Evolutionary conservation across 2,797 vertebrate genomes (phyloP).

Genomic region (Anas georgica): DNA sequence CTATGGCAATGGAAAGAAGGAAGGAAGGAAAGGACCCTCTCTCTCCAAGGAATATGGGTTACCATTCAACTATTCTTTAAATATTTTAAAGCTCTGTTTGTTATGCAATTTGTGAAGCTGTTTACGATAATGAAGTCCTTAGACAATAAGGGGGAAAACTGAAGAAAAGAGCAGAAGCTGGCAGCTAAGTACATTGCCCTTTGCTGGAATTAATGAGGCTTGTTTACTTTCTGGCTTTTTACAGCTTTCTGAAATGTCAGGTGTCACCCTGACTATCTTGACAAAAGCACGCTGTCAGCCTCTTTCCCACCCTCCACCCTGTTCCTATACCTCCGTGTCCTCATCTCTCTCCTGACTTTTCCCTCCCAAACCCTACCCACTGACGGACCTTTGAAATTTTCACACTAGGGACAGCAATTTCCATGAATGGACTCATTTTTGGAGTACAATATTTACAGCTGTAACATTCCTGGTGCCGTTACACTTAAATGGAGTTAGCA

Average conservation of each 20-base stretch:
- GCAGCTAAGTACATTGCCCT: constrained; percentile 26
- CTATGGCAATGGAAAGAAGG: not conserved
- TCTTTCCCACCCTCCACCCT: not conserved
- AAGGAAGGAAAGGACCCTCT: not conserved
- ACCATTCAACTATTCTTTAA: not conserved
- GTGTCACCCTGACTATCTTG: not conserved
- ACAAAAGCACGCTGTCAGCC: not conserved
- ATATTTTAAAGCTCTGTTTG: constrained; percentile 47
- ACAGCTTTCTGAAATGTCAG: constrained; percentile 66
- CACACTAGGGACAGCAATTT: fast-evolving
- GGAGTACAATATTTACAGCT: not conserved
- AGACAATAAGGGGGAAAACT: not conserved
- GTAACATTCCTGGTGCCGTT: not conserved
- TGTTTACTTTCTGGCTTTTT: constrained; percentile 15
- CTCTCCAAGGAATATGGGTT: not conserved
- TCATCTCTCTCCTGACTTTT: not conserved
- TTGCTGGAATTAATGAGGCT: constrained; percentile 57
- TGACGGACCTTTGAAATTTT: not conserved
- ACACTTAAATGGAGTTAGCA: not conserved
- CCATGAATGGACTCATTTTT: not conserved
- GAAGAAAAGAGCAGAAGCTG: constrained; percentile 20
- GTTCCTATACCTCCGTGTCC: not conserved
- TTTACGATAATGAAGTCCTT: constrained; percentile 23
- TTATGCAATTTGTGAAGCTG: constrained; percentile 32
- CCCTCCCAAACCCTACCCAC: not conserved